Evolutionary conservation across 2,888 invertebrate species (phyloP).

Genomic region (Andrena flavipes): DNA sequence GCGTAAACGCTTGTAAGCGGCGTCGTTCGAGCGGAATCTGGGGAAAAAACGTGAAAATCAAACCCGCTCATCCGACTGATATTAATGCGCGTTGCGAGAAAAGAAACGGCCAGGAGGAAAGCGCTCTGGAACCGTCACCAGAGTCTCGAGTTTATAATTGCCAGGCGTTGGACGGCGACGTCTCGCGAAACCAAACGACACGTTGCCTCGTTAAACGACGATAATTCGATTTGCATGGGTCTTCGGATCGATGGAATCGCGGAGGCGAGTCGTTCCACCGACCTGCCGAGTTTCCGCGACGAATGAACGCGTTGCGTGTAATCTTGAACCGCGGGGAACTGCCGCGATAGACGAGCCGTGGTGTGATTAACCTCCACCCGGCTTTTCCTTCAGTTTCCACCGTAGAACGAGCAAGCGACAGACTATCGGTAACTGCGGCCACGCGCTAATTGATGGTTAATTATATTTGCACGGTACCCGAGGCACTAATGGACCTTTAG

Average conservation of each 20-base stretch:
- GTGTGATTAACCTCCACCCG: conserved; percentile 33
- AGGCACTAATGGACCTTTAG: conserved; percentile 39
- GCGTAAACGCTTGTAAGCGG: conserved; percentile 43
- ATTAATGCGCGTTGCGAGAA: conserved; percentile 36
- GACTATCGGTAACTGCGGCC: conserved; percentile 55
- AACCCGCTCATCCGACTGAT: neutral
- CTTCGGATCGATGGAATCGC: conserved; percentile 16
- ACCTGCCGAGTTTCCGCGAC: neutral
- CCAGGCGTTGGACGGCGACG: neutral
- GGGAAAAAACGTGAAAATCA: conserved; percentile 16
- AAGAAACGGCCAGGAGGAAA: conserved; percentile 3
- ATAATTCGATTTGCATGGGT: conserved; percentile 41
- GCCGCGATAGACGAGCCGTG: neutral
- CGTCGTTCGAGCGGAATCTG: conserved; percentile 37
- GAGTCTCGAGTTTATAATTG: conserved; percentile 13
- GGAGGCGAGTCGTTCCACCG: neutral
- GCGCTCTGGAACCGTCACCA: neutral
- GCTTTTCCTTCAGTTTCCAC: conserved; percentile 44
- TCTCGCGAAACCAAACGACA: neutral
- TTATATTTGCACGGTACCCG: conserved; percentile 71
- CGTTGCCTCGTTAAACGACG: conserved; percentile 27
- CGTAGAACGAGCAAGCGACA: conserved; percentile 30
- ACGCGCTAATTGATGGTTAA: conserved; percentile 75
- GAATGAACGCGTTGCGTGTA: neutral
- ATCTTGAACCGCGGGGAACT: neutral